Percentiles rank a stretch among this genome's conserved stretches.
These are phyloP conservation scores for Oscarella lobularis DNA, from an alignment of 37 sponge, comb jelly and placozoan genomes.

Conservation along the genomic window DNA sequence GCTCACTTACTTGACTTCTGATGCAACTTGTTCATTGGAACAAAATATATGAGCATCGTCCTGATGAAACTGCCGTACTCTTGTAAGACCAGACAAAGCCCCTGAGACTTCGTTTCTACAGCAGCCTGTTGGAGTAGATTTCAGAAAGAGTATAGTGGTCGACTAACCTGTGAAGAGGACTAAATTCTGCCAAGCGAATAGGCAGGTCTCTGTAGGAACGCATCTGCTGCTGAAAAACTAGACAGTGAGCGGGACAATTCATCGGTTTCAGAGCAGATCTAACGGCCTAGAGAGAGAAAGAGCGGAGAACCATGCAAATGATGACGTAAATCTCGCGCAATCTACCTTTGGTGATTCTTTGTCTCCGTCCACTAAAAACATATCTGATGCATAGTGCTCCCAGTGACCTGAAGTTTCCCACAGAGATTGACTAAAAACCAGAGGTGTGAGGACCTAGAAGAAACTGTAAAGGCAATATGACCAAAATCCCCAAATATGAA, in stretches of 20 bases:
- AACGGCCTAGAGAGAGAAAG: no score
- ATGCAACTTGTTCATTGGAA: conserved; percentile 7
- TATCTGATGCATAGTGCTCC: conserved; percentile 9
- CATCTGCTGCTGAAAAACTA: not conserved
- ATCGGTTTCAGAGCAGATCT: conserved; percentile 15
- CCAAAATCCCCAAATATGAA: no score
- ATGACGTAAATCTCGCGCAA: no score
- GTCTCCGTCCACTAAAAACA: not conserved
- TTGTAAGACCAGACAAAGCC: conserved; percentile 11
- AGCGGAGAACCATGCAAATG: no score
- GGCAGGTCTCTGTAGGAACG: conserved; percentile 9
- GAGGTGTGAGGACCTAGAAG: conserved; percentile 7
- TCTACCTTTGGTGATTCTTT: not conserved
- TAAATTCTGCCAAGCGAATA: conserved; percentile 12
- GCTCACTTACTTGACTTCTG: not conserved
- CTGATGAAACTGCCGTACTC: conserved; percentile 14
- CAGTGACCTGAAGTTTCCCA: conserved; percentile 15
- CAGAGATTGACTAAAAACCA: not conserved
- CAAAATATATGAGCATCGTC: conserved; percentile 23
- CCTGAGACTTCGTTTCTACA: conserved; percentile 8
- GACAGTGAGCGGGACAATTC: conserved; percentile 25
- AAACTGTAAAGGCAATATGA: not conserved
- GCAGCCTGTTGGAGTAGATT: not conserved
- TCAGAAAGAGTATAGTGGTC: not conserved
- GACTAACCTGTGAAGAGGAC: conserved; percentile 10